Percentiles rank a stretch among this genome's conserved stretches.
phyloP scores from a whole-genome alignment of 92 coral and sea anemone species.

The Palythoa grandiflora region DNA sequence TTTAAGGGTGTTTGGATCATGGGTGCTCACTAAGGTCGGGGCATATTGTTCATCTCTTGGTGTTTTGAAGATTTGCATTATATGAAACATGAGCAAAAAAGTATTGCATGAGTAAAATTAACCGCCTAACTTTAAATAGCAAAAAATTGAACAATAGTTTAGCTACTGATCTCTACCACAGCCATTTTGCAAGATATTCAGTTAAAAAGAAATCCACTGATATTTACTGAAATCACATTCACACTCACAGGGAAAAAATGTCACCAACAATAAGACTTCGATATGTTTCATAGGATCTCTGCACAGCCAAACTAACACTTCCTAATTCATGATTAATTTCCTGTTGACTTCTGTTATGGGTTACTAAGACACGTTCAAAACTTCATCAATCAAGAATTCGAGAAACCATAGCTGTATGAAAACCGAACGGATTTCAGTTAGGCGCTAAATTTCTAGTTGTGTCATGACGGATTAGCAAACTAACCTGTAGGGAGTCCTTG shows the following conservation, averaged over 20 bases:
- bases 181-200: not conserved
- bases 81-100: not conserved
- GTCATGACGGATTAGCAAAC: slow-evolving; percentile 33
- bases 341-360: slow-evolving; percentile 34
- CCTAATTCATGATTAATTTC: slow-evolving; percentile 34
- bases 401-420: slow-evolving; percentile 1
- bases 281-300: not conserved
- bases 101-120: not conserved
- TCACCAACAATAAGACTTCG: not conserved
- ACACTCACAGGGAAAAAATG: not conserved
- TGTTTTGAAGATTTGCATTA: not conserved
- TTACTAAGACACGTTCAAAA: slow-evolving; percentile 14
- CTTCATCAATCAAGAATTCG: slow-evolving; percentile 25
- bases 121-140: not conserved
- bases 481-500: slow-evolving; percentile 61
- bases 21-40: not conserved
- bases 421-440: slow-evolving; percentile 5
- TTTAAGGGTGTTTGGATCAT: not conserved
- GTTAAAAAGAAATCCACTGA: not conserved
- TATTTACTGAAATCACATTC: not conserved
- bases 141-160: too few relatives aligned
- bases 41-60: not conserved
- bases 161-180: not conserved
- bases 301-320: not conserved
- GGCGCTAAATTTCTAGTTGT: slow-evolving; percentile 11